These are phyloP conservation scores for Anadara kagoshimensis DNA, from an alignment of 1,140 invertebrate species.

Conservation along the genomic window DNA sequence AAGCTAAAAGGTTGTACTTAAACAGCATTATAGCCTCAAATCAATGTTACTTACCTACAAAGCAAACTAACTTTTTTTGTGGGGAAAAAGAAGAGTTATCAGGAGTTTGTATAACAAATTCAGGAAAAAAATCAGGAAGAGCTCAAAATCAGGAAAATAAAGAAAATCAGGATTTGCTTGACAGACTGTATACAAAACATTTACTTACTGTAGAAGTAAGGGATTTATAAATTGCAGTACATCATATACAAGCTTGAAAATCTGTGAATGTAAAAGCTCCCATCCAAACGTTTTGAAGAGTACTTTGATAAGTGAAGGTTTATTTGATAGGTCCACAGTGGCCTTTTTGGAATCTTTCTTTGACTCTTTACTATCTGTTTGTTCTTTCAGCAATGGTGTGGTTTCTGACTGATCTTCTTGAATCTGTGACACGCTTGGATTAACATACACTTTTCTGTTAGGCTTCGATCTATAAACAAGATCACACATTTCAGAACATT, in stretches of 20 bases:
- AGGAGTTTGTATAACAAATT: background rate
- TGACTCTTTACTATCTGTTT: background rate
- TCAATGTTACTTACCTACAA: too few species aligned
- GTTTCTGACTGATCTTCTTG: slow-evolving; percentile 1
- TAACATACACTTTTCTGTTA: too few species aligned
- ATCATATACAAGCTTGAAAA: slow-evolving; percentile 57
- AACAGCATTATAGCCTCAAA: too few species aligned
- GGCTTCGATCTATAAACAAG: too few species aligned
- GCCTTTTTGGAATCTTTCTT: slow-evolving; percentile 8
- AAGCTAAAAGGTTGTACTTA: too few species aligned
- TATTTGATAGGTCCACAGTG: background rate
- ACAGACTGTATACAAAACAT: too few species aligned
- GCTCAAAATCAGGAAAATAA: too few species aligned
- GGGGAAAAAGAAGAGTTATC: background rate
- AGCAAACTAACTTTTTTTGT: too few species aligned
- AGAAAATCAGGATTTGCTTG: too few species aligned
- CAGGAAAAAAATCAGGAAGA: too few species aligned
- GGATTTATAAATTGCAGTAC: slow-evolving; percentile 46
- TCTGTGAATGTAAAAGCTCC: slow-evolving; percentile 46
- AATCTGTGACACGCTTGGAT: background rate
- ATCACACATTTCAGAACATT: too few species aligned
- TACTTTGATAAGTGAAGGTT: slow-evolving; percentile 40
- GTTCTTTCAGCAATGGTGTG: background rate
- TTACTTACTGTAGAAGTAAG: slow-evolving; percentile 49
- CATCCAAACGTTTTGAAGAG: slow-evolving; percentile 50